Evolutionary conservation across 2,888 invertebrate species (phyloP), one percentile per base, ranked within the genome.

Genomic region (Bimastos eiseni): DNA sequence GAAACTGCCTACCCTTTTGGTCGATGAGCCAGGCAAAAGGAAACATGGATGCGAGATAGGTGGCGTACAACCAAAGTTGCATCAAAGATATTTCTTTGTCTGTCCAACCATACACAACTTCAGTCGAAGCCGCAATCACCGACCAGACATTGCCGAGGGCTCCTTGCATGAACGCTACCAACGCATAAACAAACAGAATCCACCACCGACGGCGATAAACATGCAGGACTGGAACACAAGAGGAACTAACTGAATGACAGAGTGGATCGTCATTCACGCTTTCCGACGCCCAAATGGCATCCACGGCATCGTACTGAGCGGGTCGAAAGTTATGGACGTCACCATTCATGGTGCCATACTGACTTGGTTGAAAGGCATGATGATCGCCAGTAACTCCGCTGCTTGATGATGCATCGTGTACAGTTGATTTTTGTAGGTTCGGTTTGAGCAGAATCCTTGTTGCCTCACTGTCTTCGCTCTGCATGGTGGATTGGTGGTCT

Each of bases 191-290:
- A 21, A 55, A 21, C 88, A 93, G 90, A 33, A 93, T 91, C 90
- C 92, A 93, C 92, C 92, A 92, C 21, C 92, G 90, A 49, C 91
- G 88, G 83, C 90, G 91, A 92, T 92, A 92, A 30, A 92, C 91
- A n/a, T 91, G 88, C n/a, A 91, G 41, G 6, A 44, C 6, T 8
- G 90, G 86, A 38, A 37, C 17, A 34, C 17, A 19, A 30, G n/a
- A n/a, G n/a, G 90, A 90, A 34, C 41, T 41, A 30, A 49, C 37
- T 21, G 89, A 89, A 49, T 21, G 8, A 33, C 41, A 38, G 4
- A 86, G 34, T 6, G 36, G 86, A 86, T 37, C 24, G 17, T 86
- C 86, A 8, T 8, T 17, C 86, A 36, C 1, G 37, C 36, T 86
- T 24, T 86, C 70, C 70, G 5, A 2, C 8, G 30, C 3, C 30